These are phyloP conservation scores for Dascillus cervinus DNA, from an alignment of 2,888 invertebrate genomes.

Conservation along the genomic window DNA sequence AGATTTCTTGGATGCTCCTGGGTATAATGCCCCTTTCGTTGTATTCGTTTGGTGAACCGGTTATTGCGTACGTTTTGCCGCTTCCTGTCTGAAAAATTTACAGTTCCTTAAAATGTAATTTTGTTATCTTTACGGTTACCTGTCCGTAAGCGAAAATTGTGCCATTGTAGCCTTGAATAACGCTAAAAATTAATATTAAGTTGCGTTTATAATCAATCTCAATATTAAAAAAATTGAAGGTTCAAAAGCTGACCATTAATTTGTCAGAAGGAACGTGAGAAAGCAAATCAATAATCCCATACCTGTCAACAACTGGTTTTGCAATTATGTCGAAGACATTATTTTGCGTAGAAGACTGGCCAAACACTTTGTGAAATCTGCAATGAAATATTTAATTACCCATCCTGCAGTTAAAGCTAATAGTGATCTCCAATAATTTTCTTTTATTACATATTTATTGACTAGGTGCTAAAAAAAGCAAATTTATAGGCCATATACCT, in stretches of 20 bases:
- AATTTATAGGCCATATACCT: too few species aligned
- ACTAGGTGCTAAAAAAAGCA: too few species aligned
- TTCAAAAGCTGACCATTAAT: too few species aligned
- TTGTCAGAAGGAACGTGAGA: too few species aligned
- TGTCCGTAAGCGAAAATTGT: slow-evolving; percentile 51
- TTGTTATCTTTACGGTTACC: too few species aligned
- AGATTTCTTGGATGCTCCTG: slow-evolving; percentile 45
- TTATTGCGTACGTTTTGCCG: slow-evolving; percentile 49
- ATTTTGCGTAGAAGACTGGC: slow-evolving; percentile 35
- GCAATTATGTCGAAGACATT: slow-evolving; percentile 43
- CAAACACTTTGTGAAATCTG: slow-evolving; percentile 46
- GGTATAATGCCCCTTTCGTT: slow-evolving; percentile 47
- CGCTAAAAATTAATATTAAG: slow-evolving; percentile 41
- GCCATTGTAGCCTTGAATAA: slow-evolving; percentile 48
- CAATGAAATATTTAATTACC: slow-evolving; percentile 12
- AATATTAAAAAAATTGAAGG: too few species aligned
- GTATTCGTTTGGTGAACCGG: slow-evolving; percentile 40
- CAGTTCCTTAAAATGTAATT: too few species aligned
- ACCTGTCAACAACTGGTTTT: slow-evolving; percentile 46
- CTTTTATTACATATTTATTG: too few species aligned
- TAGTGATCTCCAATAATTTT: too few species aligned
- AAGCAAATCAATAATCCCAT: slow-evolving; percentile 19
- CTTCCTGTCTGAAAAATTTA: slow-evolving; percentile 44
- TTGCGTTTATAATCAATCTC: too few species aligned
- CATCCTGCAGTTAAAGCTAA: too few species aligned